These are phyloP conservation scores for Propsilocerus akamusi DNA, from an alignment of 1,140 invertebrate genomes.

Conservation along the genomic window DNA sequence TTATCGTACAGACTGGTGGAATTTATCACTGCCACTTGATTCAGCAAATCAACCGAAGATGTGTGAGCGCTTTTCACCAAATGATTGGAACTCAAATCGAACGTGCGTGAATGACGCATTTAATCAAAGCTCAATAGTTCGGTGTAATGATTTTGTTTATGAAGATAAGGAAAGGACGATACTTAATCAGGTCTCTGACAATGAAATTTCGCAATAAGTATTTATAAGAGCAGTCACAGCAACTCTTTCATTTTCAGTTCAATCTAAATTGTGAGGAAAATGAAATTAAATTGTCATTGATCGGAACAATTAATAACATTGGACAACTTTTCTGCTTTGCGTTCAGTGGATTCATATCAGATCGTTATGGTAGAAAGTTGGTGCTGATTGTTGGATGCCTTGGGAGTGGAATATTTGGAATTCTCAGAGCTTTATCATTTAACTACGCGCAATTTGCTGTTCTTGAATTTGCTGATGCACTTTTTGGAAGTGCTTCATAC, in stretches of 20 bases:
- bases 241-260: conserved; percentile 28
- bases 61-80: conserved; percentile 22
- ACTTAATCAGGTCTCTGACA: conserved; percentile 16
- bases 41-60: conserved; percentile 20
- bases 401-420: conserved; percentile 31
- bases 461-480: conserved; percentile 42
- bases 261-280: conserved; percentile 33
- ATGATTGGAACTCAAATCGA: neutral
- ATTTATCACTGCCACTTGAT: conserved; percentile 24
- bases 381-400: neutral
- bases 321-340: conserved; percentile 50
- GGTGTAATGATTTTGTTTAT: conserved; percentile 16
- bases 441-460: conserved; percentile 38
- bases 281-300: conserved; percentile 47
- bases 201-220: conserved; percentile 8
- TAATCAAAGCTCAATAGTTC: conserved; percentile 6
- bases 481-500: conserved; percentile 39
- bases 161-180: conserved; percentile 18
- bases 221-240: conserved; percentile 19
- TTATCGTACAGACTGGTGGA: conserved; percentile 26
- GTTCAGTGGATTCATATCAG: conserved; percentile 44
- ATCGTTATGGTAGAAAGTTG: conserved; percentile 23
- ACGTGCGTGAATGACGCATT: neutral
- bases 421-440: conserved; percentile 40
- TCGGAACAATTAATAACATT: conserved; percentile 51